A percentile compares a stretch with the other conserved stretches of the same genome.
These are phyloP conservation scores for Brachyrhaphis roseni DNA, from an alignment of 2,797 vertebrate species.

Conservation along the genomic window DNA sequence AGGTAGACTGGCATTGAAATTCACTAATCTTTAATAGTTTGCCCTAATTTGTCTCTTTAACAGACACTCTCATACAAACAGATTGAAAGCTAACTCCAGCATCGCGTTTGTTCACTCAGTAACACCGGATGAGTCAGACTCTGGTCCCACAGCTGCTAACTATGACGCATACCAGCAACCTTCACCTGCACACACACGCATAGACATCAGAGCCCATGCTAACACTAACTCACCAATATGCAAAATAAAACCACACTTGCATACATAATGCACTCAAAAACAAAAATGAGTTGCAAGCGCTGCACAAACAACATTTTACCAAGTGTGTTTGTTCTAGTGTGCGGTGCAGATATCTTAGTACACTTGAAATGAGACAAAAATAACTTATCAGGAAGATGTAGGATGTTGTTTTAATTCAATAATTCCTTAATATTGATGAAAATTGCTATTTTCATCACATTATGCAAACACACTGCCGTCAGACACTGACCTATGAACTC, in stretches of 20 bases:
- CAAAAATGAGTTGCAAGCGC: not conserved
- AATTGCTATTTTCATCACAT: too few relatives aligned
- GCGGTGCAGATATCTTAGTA: too few relatives aligned
- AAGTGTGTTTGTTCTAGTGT: too few relatives aligned
- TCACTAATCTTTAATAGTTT: not conserved
- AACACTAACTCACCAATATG: slow-evolving; percentile 1
- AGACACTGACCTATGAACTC: slow-evolving; percentile 83
- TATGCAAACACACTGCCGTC: not conserved
- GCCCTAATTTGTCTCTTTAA: slow-evolving; percentile 3
- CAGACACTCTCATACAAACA: slow-evolving; percentile 22
- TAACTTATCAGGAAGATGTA: too few relatives aligned
- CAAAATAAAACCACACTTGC: slow-evolving; percentile 18
- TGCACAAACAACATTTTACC: too few relatives aligned
- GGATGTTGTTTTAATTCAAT: too few relatives aligned
- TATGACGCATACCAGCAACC: slow-evolving; percentile 78
- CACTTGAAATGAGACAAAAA: too few relatives aligned
- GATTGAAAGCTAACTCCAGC: slow-evolving; percentile 65
- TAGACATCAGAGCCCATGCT: slow-evolving; percentile 17
- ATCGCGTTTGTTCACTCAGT: slow-evolving; percentile 64
- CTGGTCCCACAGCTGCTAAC: slow-evolving; percentile 77
- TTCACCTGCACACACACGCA: slow-evolving; percentile 55
- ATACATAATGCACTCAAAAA: not conserved
- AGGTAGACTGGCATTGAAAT: not conserved
- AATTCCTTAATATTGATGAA: too few relatives aligned
- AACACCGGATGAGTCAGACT: slow-evolving; percentile 83